phyloP scores from a whole-genome alignment of 1,140 invertebrate genomes.

The Orius laevigatus region DNA sequence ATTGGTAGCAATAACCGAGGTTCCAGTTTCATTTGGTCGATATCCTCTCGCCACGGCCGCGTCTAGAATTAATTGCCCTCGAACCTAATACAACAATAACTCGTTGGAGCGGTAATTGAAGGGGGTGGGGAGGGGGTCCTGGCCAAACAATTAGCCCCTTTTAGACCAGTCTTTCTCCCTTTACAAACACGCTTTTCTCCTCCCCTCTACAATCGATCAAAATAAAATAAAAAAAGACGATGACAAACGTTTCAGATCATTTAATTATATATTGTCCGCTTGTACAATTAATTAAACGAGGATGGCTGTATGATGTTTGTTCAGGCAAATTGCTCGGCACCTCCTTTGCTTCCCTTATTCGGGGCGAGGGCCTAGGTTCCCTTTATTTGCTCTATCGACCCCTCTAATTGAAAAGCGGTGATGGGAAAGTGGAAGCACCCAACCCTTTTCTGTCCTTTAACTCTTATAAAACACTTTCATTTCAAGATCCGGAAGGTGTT shows the following conservation, averaged over 20 bases:
- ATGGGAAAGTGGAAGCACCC: neutral
- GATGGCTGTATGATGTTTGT: slow-evolving; percentile 4
- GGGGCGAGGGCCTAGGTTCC: slow-evolving; percentile 6
- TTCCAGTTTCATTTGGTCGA: too few relatives aligned
- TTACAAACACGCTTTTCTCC: neutral
- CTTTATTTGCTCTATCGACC: slow-evolving; percentile 11
- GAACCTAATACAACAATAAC: too few relatives aligned
- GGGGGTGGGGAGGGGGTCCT: neutral
- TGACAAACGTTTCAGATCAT: slow-evolving; percentile 10
- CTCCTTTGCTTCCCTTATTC: slow-evolving; percentile 9
- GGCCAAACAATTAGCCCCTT: slow-evolving; percentile 9
- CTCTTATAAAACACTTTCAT: too few relatives aligned
- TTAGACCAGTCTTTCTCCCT: neutral
- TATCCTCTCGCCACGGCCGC: too few relatives aligned
- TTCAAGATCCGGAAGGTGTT: too few relatives aligned
- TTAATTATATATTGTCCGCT: slow-evolving; percentile 11
- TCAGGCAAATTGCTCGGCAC: slow-evolving; percentile 10
- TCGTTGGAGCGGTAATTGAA: too few relatives aligned
- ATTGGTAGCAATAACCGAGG: too few relatives aligned
- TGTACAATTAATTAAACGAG: slow-evolving; percentile 8
- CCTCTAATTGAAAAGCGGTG: slow-evolving; percentile 10
- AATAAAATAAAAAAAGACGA: slow-evolving; percentile 6
- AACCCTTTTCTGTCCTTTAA: neutral
- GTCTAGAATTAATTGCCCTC: too few relatives aligned
- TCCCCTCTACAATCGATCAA: neutral